These are phyloP conservation scores for Peromyscus polionotus DNA, from an alignment of 2,113 vertebrate species.

Conservation along the genomic window DNA sequence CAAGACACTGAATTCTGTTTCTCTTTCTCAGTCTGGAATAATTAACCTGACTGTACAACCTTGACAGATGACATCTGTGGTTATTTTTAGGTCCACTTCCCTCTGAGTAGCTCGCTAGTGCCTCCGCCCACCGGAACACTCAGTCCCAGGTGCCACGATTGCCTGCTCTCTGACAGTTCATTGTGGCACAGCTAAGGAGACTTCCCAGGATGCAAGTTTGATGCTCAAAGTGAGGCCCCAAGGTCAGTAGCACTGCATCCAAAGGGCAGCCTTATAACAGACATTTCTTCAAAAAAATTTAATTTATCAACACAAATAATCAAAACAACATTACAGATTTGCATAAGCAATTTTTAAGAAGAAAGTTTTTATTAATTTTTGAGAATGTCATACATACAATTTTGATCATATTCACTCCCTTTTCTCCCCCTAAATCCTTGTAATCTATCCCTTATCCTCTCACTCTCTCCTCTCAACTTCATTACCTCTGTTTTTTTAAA, in stretches of 20 bases:
- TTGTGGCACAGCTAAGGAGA: background rate
- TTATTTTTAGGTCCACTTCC: background rate
- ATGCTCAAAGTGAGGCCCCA: background rate
- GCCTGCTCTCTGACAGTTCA: background rate
- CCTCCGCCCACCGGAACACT: background rate
- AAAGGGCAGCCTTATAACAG: background rate
- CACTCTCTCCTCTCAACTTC: background rate
- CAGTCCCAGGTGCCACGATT: too few relatives aligned
- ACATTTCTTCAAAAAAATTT: background rate
- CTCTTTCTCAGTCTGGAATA: background rate
- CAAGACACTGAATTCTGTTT: constrained; percentile 21
- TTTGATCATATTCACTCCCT: background rate
- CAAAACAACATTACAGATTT: background rate
- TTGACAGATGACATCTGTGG: background rate
- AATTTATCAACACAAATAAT: background rate
- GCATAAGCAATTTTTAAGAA: background rate
- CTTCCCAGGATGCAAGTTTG: background rate
- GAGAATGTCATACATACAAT: background rate
- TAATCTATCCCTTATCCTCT: background rate
- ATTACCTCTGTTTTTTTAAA: background rate
- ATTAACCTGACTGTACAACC: background rate
- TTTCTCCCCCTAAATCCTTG: background rate
- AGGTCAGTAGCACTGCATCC: background rate
- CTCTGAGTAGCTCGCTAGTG: background rate
- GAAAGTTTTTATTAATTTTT: background rate